Evolutionary conservation across 2,113 vertebrate species (phyloP), one percentile per base, ranked within the genome.

Genomic region (Probosciger aterrimus): DNA sequence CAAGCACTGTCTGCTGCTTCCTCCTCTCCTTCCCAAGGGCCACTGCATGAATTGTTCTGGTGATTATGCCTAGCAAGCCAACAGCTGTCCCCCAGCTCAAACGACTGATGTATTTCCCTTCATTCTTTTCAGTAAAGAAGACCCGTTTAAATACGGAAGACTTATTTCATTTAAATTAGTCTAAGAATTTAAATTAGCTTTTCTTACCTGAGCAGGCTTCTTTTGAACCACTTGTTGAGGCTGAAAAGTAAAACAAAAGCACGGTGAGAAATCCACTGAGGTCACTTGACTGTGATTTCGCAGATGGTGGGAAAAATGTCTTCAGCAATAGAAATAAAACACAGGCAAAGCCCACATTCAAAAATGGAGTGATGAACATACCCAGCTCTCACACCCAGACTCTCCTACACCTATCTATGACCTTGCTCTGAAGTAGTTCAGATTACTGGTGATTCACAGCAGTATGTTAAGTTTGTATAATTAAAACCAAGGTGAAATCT

Each of bases 161-260:
- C 31, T 7, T 43, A 37, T n/a, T 87, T 71, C 11, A 80, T 41
- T 65, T 79, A 18, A 78, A 69, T 28, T 10, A 55, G 53, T 46
- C 43, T 67, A 88, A 74, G 24, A 69, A 57, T 76, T 86, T 11
- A 46, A 74, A 74, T 73, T 16, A 49, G 12, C 14, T 82, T 93
- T 68, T 92, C 98, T 98, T 98, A 99, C 99, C 99, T 99, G 98
- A 98, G 98, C 98, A 97, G 98, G 98, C 97, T 98, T 99, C 98
- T 99, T 99, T 97, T 98, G 98, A 98, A 99, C 98, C 68, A 99
- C 99, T 98, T 99, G 98, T 89, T 99, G 99, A 95, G 99, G 99
- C 99, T 99, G 97, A 46, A 98, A 98, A 97, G 64, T 91, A 95
- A 90, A 91, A 95, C 69, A 88, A 92, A 92, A 63, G 76, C 79